A percentile compares a stretch with the other conserved stretches of the same genome.
Evolutionary conservation across 2,113 vertebrate genomes (phyloP).

Genomic region (Sceloporus tristichus): DNA sequence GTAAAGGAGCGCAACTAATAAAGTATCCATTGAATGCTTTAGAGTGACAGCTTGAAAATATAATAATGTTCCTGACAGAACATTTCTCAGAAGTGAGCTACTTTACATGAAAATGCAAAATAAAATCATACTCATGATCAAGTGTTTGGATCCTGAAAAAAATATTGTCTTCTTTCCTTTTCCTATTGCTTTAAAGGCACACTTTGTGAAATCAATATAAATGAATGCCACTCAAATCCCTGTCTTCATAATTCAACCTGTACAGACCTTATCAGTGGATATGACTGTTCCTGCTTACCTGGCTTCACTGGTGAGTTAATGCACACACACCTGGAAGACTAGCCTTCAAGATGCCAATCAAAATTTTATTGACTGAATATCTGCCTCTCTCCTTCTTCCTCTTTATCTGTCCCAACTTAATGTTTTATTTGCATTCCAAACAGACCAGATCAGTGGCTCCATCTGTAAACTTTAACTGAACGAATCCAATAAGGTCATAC

Average conservation of each 20-base stretch:
- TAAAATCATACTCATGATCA: constrained; percentile 46
- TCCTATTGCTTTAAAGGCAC: constrained; percentile 59
- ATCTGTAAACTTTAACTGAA: constrained; percentile 43
- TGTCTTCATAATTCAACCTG: constrained; percentile 79
- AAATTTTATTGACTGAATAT: constrained; percentile 41
- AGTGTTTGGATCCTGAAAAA: constrained; percentile 7
- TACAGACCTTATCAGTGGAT: constrained; percentile 75
- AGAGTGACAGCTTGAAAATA: background rate
- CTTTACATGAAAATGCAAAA: constrained; percentile 40
- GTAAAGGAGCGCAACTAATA: constrained; percentile 14
- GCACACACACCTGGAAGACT: background rate
- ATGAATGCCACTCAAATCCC: constrained; percentile 81
- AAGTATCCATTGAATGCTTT: constrained; percentile 14
- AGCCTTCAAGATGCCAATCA: constrained; percentile 25
- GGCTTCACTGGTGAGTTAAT: constrained; percentile 81
- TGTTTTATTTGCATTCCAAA: constrained; percentile 60
- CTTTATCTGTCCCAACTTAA: constrained; percentile 49
- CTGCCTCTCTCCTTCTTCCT: constrained; percentile 50
- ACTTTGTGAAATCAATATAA: constrained; percentile 82
- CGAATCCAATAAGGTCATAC: constrained; percentile 56
- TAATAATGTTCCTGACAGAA: constrained; percentile 16
- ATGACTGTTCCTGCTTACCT: constrained; percentile 73
- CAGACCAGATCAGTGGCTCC: constrained; percentile 43
- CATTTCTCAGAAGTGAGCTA: constrained; percentile 22
- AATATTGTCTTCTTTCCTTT: constrained; percentile 19